phyloP scores from a whole-genome alignment of 1,140 invertebrate genomes.

The Diabrotica virgifera region DNA sequence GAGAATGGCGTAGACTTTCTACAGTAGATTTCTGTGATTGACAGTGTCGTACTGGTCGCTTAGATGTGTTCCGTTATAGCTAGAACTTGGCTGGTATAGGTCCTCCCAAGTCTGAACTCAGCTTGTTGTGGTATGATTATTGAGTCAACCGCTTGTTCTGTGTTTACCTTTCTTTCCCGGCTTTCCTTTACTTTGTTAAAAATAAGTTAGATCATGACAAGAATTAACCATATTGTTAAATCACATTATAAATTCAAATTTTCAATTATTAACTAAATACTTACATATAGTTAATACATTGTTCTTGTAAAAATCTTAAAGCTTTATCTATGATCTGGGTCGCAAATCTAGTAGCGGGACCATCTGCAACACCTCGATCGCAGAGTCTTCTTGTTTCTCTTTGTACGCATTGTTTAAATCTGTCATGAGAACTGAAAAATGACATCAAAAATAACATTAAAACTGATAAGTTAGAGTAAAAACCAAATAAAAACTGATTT shows the following conservation, averaged over 20 bases:
- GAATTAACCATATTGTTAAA: not conserved
- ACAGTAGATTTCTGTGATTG: too few relatives aligned
- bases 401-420: conserved; percentile 57
- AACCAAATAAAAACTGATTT: too few relatives aligned
- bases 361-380: conserved; percentile 51
- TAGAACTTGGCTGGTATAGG: too few relatives aligned
- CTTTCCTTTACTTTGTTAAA: not conserved
- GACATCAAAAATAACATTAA: too few relatives aligned
- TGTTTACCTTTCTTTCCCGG: not conserved
- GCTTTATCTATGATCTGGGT: conserved; percentile 58
- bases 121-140: too few relatives aligned
- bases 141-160: too few relatives aligned
- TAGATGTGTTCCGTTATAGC: too few relatives aligned
- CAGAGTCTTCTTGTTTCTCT: conserved; percentile 54
- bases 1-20: too few relatives aligned
- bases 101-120: too few relatives aligned
- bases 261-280: conserved; percentile 27
- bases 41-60: too few relatives aligned
- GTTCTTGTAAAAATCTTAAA: conserved; percentile 57
- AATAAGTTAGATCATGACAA: not conserved
- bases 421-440: conserved; percentile 54
- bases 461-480: too few relatives aligned
- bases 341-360: conserved; percentile 53
- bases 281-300: conserved; percentile 60
- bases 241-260: too few relatives aligned